A percentile compares a stretch with the other conserved stretches of the same genome.
Conservation (phyloP, 2,888 invertebrate genomes). For the Acronicta leporina region DNA sequence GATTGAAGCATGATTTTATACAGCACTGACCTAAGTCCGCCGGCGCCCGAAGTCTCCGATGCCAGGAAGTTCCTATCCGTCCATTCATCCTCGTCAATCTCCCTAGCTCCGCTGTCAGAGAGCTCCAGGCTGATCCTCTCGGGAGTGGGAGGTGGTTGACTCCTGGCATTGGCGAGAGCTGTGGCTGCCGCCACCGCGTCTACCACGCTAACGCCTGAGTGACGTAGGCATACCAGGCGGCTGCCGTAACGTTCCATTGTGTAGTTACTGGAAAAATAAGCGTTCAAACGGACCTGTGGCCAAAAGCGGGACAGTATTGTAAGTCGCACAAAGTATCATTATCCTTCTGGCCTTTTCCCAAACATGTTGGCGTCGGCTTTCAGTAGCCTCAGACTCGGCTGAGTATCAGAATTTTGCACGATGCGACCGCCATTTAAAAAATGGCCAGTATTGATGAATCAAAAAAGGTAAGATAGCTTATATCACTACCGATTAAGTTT, state of each 20-base stretch:
- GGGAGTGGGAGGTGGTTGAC: conserved; percentile 65
- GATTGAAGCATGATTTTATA: not conserved
- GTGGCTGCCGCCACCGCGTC: conserved; percentile 58
- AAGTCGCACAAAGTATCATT: too few relatives aligned
- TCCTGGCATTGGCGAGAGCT: conserved; percentile 28
- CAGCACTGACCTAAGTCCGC: conserved; percentile 73
- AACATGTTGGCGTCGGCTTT: too few relatives aligned
- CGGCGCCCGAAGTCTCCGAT: conserved; percentile 90
- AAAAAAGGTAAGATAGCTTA: too few relatives aligned
- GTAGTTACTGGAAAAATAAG: conserved; percentile 68
- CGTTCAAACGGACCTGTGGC: not conserved
- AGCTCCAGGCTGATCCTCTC: conserved; percentile 81
- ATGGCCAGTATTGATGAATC: too few relatives aligned
- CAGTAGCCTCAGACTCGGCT: too few relatives aligned
- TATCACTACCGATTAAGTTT: too few relatives aligned
- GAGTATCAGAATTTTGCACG: too few relatives aligned
- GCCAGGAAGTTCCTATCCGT: conserved; percentile 97
- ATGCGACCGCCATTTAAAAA: too few relatives aligned
- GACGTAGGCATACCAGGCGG: conserved; percentile 79
- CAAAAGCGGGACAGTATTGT: too few relatives aligned
- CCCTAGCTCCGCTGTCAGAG: conserved; percentile 82
- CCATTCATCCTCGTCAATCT: conserved; percentile 98
- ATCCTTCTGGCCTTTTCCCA: too few relatives aligned
- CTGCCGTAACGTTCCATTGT: conserved; percentile 80
- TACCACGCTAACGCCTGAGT: conserved; percentile 70